These are phyloP conservation scores for Harmothoe impar DNA, from an alignment of 2,888 invertebrate genomes.

Conservation along the genomic window DNA sequence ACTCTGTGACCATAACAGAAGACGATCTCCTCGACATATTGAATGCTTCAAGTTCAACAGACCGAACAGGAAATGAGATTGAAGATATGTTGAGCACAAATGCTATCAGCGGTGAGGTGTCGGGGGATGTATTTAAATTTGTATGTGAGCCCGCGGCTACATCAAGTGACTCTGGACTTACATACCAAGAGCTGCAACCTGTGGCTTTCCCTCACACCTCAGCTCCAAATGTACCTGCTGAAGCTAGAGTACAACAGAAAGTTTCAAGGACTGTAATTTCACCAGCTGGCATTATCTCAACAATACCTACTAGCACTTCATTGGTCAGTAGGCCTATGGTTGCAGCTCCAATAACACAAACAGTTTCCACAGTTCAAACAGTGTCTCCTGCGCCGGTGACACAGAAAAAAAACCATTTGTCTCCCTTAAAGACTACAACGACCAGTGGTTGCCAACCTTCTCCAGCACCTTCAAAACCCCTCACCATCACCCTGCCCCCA, in stretches of 20 bases:
- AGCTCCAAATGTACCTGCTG: neutral
- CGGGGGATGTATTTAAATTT: neutral
- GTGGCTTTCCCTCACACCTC: neutral
- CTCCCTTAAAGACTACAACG: too few relatives aligned
- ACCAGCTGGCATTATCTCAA: too few relatives aligned
- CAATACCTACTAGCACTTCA: too few relatives aligned
- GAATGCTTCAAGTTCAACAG: neutral
- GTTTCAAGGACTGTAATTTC: too few relatives aligned
- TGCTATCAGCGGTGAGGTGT: neutral
- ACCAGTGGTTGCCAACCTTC: neutral
- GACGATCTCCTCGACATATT: conserved; percentile 11
- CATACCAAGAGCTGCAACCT: conserved; percentile 2
- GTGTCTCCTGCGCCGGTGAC: too few relatives aligned
- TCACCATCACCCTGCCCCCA: conserved; percentile 12
- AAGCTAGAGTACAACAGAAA: neutral
- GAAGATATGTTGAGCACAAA: neutral
- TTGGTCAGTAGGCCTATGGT: too few relatives aligned
- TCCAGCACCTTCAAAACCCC: neutral
- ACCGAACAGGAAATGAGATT: neutral
- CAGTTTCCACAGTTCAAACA: too few relatives aligned
- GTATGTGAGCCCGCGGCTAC: neutral
- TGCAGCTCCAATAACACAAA: too few relatives aligned
- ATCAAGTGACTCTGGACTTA: neutral
- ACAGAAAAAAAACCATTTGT: too few relatives aligned
- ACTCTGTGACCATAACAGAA: neutral